Evolutionary conservation across 2,113 vertebrate species (phyloP).

Genomic region (Charadrius vociferus): DNA sequence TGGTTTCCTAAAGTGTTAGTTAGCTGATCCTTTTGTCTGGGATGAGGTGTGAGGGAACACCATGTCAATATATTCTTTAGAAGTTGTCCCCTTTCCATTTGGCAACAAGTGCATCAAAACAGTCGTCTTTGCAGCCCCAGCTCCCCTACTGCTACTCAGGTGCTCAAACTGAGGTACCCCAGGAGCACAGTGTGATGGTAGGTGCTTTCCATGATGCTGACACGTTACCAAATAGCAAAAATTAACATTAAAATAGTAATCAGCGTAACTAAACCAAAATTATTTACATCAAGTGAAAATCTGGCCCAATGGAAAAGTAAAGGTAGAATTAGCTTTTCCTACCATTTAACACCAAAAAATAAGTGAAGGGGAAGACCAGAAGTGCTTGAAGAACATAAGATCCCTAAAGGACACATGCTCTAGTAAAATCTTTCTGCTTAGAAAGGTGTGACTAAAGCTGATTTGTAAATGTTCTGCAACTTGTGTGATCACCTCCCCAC

Average conservation of each 20-base stretch:
- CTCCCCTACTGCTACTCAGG: background rate
- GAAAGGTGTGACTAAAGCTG: background rate
- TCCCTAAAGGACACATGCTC: background rate
- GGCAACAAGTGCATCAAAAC: background rate
- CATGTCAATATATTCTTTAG: background rate
- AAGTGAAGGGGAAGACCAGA: background rate
- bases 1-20: background rate
- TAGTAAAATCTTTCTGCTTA: background rate
- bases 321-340: background rate
- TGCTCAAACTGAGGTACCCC: background rate
- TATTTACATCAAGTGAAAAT: background rate
- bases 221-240: background rate
- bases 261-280: background rate
- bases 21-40: background rate
- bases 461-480: background rate
- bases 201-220: background rate
- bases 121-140: background rate
- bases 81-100: background rate
- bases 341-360: background rate
- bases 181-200: background rate
- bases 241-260: background rate
- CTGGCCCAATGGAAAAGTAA: background rate
- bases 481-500: background rate
- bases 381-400: background rate
- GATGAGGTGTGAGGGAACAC: background rate